phyloP scores from a whole-genome alignment of 2,888 invertebrate genomes.

The Didymodactylos carnosus region DNA sequence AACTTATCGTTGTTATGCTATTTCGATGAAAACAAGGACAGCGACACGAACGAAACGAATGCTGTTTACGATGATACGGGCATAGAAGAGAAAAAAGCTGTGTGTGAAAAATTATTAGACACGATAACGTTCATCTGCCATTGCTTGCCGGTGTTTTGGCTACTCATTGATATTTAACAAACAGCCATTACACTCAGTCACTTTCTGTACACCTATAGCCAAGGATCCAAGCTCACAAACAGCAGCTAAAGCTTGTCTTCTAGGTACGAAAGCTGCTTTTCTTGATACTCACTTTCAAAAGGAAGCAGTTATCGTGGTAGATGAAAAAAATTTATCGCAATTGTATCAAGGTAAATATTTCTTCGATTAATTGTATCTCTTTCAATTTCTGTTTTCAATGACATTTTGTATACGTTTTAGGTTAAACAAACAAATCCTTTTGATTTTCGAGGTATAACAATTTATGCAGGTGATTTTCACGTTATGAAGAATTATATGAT shows the following conservation, averaged over 20 bases:
- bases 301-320: no score
- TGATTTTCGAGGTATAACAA: not conserved
- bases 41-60: no score
- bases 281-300: no score
- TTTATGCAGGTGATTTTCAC: not conserved
- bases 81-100: no score
- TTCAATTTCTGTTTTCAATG: not conserved
- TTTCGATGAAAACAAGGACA: no score
- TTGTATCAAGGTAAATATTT: not conserved
- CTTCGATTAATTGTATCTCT: not conserved
- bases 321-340: not conserved
- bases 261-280: no score
- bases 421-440: not conserved
- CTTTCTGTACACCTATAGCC: no score
- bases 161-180: not conserved
- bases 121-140: not conserved
- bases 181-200: not conserved
- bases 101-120: no score
- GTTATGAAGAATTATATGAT: not conserved
- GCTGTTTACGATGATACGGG: no score
- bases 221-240: no score
- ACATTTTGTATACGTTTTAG: not conserved
- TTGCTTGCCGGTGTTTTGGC: not conserved
- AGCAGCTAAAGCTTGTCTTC: no score
- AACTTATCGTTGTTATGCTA: no score